These are phyloP conservation scores for Hylomyscus alleni DNA, from an alignment of 2,797 vertebrate genomes.

Conservation along the genomic window DNA sequence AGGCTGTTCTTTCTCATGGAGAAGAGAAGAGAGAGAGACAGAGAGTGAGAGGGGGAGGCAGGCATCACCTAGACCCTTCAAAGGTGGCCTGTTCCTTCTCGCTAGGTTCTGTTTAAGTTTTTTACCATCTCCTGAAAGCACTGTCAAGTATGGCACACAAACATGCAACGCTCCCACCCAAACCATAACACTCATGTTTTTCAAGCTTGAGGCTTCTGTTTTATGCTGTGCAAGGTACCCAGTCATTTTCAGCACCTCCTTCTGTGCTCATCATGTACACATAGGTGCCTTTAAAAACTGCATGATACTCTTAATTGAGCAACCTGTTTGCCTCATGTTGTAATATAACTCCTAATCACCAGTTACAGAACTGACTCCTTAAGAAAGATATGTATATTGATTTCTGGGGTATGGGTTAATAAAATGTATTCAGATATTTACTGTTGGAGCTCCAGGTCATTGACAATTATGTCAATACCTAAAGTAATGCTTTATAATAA, in stretches of 20 bases:
- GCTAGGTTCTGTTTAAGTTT: not conserved
- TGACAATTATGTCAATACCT: conserved; percentile 30
- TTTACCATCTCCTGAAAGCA: not conserved
- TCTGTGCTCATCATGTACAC: not conserved
- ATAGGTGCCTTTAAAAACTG: not conserved
- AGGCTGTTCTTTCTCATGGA: not conserved
- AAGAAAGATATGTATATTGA: not conserved
- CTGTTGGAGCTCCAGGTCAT: not conserved
- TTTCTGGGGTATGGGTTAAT: not conserved
- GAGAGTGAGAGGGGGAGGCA: not conserved
- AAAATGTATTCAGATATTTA: conserved; percentile 32
- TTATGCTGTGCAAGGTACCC: too few relatives aligned
- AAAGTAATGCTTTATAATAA: not conserved
- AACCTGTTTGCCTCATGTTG: not conserved
- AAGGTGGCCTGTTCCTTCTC: not conserved
- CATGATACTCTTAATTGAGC: not conserved
- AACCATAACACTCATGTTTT: not conserved
- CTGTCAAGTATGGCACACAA: not conserved
- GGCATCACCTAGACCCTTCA: not conserved
- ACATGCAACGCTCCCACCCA: not conserved
- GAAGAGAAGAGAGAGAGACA: not conserved
- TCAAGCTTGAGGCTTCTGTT: not conserved
- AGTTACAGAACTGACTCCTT: not conserved
- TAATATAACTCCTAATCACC: not conserved
- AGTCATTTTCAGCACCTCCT: not conserved